phyloP scores from a whole-genome alignment of 2,888 invertebrate species.

The Epinotia nisella region DNA sequence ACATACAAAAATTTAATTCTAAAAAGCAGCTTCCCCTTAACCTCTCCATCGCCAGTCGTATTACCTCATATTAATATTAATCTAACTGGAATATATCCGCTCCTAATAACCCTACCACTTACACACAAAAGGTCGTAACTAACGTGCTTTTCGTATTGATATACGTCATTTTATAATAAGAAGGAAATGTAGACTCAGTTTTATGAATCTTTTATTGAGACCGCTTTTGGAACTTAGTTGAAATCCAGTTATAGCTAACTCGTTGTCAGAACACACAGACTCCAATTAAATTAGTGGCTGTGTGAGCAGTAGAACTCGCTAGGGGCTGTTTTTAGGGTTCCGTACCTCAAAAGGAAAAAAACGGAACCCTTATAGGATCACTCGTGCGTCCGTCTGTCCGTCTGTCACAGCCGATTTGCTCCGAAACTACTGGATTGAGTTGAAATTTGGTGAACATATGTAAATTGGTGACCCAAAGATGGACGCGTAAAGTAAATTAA shows the following conservation, averaged over 20 bases:
- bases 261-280: not conserved
- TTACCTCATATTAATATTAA: constrained; percentile 25
- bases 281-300: no score
- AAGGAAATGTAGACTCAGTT: not conserved
- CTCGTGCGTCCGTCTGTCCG: no score
- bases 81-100: constrained; percentile 5
- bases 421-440: no score
- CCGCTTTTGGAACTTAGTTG: not conserved
- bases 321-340: no score
- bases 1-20: no score
- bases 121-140: not conserved
- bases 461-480: no score
- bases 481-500: no score
- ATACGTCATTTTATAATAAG: not conserved
- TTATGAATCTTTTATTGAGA: constrained; percentile 9
- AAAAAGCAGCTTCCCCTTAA: not conserved
- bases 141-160: not conserved
- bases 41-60: not conserved
- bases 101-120: not conserved
- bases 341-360: no score
- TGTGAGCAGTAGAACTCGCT: no score
- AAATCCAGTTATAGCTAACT: not conserved
- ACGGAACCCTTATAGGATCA: no score
- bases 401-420: no score
- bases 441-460: no score